These are phyloP conservation scores for Drosophila repleta DNA, from an alignment of 1,140 invertebrate genomes.

Conservation along the genomic window DNA sequence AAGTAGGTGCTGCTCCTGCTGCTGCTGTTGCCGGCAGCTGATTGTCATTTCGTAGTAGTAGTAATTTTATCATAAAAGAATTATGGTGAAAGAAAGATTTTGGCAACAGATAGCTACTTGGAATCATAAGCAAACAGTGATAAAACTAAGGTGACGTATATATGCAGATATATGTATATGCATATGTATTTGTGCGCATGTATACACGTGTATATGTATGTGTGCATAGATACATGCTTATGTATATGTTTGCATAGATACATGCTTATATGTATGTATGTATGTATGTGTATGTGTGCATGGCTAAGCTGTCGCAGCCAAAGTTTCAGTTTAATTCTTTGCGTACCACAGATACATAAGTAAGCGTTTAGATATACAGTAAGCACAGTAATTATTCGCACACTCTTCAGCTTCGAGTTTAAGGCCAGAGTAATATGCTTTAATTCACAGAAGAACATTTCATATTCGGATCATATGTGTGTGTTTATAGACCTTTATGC, in stretches of 20 bases:
- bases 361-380: slow-evolving; percentile 1
- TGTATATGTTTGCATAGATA: background rate
- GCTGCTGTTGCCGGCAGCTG: slow-evolving; percentile 11
- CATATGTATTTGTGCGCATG: background rate
- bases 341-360: background rate
- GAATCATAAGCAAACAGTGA: slow-evolving; percentile 3
- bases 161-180: background rate
- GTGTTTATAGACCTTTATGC: slow-evolving; percentile 8
- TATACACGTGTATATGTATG: background rate
- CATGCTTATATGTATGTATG: background rate
- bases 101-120: slow-evolving; percentile 18
- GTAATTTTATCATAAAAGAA: slow-evolving; percentile 27
- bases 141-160: slow-evolving; percentile 11
- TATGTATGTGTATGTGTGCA: too few relatives aligned
- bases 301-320: slow-evolving; percentile 1
- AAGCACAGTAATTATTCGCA: background rate
- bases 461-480: slow-evolving; percentile 9
- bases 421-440: background rate
- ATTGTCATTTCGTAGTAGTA: background rate
- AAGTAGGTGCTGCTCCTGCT: slow-evolving; percentile 13
- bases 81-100: slow-evolving; percentile 16
- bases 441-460: background rate
- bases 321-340: slow-evolving; percentile 19
- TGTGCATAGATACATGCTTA: background rate
- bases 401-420: background rate